Percentiles rank a stretch among this genome's conserved stretches.
Evolutionary conservation across 2,113 vertebrate species (phyloP).

Genomic region (Zosterops japonicus): DNA sequence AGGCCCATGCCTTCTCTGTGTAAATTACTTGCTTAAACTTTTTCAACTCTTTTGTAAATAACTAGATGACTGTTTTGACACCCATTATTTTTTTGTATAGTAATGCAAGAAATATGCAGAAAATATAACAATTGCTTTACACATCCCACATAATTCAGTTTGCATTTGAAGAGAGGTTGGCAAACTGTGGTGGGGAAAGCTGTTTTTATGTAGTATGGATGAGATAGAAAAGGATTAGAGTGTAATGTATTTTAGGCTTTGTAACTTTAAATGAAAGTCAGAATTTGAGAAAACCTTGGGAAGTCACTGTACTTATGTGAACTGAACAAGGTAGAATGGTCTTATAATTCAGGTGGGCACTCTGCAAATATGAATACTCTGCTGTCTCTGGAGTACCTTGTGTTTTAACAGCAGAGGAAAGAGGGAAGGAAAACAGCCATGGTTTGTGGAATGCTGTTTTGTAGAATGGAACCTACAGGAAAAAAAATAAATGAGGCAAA

Average conservation of each 20-base stretch:
- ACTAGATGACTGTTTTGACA: background rate
- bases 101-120: background rate
- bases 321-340: background rate
- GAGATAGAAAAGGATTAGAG: background rate
- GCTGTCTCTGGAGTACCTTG: background rate
- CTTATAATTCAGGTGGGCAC: background rate
- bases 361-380: background rate
- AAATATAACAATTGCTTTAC: background rate
- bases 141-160: background rate
- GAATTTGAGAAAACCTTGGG: background rate
- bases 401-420: background rate
- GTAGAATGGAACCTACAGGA: background rate
- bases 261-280: background rate
- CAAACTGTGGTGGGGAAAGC: background rate
- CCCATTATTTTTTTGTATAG: background rate
- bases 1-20: background rate
- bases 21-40: background rate
- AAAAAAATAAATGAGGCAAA: background rate
- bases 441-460: background rate
- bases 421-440: background rate
- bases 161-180: background rate
- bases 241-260: background rate
- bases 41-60: background rate
- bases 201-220: background rate
- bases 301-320: background rate